Base-by-base conservation (phyloP, 1,140 invertebrate species). In the Drosophila ogumai region DNA sequence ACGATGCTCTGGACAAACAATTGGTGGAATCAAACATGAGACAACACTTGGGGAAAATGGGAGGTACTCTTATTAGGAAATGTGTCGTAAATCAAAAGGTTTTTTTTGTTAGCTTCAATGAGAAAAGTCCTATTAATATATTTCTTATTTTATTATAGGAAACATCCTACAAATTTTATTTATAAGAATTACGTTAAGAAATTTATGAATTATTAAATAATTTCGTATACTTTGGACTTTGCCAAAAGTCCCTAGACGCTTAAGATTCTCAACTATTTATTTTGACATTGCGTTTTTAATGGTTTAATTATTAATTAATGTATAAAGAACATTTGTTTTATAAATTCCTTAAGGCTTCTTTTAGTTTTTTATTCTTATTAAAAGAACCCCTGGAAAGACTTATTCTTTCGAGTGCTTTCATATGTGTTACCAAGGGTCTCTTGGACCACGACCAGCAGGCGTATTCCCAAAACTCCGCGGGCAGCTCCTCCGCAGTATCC, bases 381-480 rank as follows among this genome's bases (percentile, higher is more conserved):
- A n/a, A n/a, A 22, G 22, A 22, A 22, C 22, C 1, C 8, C 54
- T 12, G 3, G 0, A 15, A 6, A n/a, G 5, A n/a, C 6, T 25
- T 3, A n/a, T 65, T 65, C 61, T 8, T 65, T 12, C 1, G 1
- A 61, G 63, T 65, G 63, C 13, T 19, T 0, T 49, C 73, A 63
- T 60, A 54, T 77, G 73, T 58, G 52, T 54, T 40, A 49, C 40
- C 34, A 66, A 41, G 54, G 52, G 50, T 66, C 71, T 55, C 5
- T 10, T 43, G 12, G 73, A 22, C 54, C 60, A n/a, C 66, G 65
- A 71, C 66, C 68, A 81, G 64, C 59, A 61, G 65, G 68, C 71
- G 79, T 91, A 91, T 91, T 91, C 87, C 87, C 87, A 81, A 87
- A 82, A 79, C 85, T 82, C 84, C 47, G 47, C 50, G 52, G 60